A percentile compares a stretch with the other conserved stretches of the same genome.
These are phyloP conservation scores for Mola mola DNA, from an alignment of 2,113 vertebrate genomes.

Conservation along the genomic window DNA sequence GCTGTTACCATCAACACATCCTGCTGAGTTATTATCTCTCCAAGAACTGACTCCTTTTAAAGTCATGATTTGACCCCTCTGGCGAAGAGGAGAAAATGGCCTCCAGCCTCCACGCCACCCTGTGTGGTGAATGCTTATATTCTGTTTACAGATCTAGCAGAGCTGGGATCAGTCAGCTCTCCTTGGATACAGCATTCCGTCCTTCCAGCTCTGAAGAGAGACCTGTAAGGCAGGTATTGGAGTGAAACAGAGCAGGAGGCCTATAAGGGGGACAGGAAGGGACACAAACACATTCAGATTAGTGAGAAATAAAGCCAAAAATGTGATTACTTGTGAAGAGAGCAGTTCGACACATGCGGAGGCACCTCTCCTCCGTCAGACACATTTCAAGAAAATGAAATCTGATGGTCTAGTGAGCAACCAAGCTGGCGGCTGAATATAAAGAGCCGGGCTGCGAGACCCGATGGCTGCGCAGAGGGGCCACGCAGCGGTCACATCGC, in stretches of 20 bases:
- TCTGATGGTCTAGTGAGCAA: slow-evolving; percentile 54
- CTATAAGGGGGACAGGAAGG: not conserved
- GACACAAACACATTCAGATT: too few relatives aligned
- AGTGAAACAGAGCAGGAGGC: not conserved
- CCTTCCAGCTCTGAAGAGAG: slow-evolving; percentile 6
- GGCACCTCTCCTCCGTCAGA: not conserved
- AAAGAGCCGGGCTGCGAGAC: slow-evolving; percentile 4
- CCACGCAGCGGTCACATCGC: not conserved
- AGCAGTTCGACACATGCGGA: slow-evolving; percentile 14
- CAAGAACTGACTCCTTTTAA: slow-evolving; percentile 13
- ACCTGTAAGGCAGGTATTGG: slow-evolving; percentile 1
- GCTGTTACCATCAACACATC: slow-evolving; percentile 26
- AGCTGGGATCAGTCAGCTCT: slow-evolving; percentile 3
- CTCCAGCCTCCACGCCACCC: not conserved
- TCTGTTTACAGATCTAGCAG: slow-evolving; percentile 26
- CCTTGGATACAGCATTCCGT: not conserved
- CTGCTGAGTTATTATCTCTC: slow-evolving; percentile 22
- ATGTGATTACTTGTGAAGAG: slow-evolving; percentile 3
- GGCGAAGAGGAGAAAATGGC: slow-evolving; percentile 19
- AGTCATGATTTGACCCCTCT: slow-evolving; percentile 12
- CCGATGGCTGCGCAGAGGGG: not conserved
- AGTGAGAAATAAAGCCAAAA: slow-evolving; percentile 6
- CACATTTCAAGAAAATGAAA: slow-evolving; percentile 20
- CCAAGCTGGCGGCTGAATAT: slow-evolving; percentile 14
- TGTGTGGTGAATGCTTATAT: slow-evolving; percentile 3